Percentiles rank a stretch among this genome's conserved stretches.
Evolutionary conservation across 1,140 invertebrate species (phyloP).

Genomic region (Phymorhynchus buccinoides): DNA sequence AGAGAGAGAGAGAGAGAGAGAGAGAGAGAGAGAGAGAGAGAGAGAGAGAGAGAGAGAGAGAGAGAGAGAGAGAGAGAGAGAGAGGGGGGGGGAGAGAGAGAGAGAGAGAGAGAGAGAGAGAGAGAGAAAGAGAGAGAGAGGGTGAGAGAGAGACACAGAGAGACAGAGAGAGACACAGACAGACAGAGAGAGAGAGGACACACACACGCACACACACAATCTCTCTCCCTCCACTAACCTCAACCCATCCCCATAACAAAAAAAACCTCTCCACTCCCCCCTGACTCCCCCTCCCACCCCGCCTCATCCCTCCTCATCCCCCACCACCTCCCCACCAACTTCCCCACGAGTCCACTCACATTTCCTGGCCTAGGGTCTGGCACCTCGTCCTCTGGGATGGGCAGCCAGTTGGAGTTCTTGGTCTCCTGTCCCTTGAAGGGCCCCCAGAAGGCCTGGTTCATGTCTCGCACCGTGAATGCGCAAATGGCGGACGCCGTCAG

Average conservation of each 20-base stretch:
- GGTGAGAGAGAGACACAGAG: not conserved
- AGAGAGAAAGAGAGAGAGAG: constrained; percentile 4
- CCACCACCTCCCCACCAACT: not conserved
- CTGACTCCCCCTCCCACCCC: no score
- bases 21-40: not conserved
- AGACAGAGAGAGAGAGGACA: not conserved
- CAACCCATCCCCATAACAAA: no score
- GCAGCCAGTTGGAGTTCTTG: constrained; percentile 91
- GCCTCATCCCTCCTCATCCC: no score
- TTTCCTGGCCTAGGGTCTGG: constrained; percentile 53
- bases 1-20: no score
- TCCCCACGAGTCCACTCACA: constrained; percentile 53
- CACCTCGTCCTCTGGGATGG: constrained; percentile 76
- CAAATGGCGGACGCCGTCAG: constrained; percentile 94
- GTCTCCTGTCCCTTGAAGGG: constrained; percentile 93
- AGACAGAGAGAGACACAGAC: not conserved
- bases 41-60: not conserved
- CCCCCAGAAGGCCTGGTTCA: constrained; percentile 92
- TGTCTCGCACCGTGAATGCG: constrained; percentile 89
- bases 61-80: not conserved
- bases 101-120: not conserved
- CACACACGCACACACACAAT: no score
- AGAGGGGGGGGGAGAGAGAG: not conserved
- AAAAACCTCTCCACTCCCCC: no score
- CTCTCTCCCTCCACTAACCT: no score